A percentile compares a stretch with the other conserved stretches of the same genome.
phyloP scores from a whole-genome alignment of 2,797 vertebrate species.

The Hydrolagus colliei region DNA sequence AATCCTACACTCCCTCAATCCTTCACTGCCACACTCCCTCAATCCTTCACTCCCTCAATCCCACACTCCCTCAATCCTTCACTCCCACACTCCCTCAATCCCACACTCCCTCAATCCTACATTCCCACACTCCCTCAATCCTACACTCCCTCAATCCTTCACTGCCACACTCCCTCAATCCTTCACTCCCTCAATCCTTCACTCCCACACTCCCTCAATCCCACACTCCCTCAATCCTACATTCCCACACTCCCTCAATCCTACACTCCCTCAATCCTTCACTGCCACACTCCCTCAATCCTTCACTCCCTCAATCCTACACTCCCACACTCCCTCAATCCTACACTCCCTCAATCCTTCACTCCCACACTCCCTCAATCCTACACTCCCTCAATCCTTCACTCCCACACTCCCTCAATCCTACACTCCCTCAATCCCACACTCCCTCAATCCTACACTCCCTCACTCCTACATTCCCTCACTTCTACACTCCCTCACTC shows the following conservation, averaged over 20 bases:
- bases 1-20: background rate
- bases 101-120: too few species aligned
- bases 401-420: too few species aligned
- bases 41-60: background rate
- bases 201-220: background rate
- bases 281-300: too few species aligned
- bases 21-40: background rate
- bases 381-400: background rate
- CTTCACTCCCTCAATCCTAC: background rate
- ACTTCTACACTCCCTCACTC: background rate
- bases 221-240: too few species aligned
- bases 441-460: background rate
- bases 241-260: too few species aligned
- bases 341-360: background rate
- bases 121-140: background rate
- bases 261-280: background rate
- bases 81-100: background rate
- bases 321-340: too few species aligned
- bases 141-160: rapidly evolving
- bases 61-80: background rate
- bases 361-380: background rate
- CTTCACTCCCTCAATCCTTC: background rate
- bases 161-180: background rate
- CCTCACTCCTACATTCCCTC: too few species aligned
- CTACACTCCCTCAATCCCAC: background rate